Base-by-base conservation (phyloP, 2,888 invertebrate genomes). In the Drepana falcataria region DNA sequence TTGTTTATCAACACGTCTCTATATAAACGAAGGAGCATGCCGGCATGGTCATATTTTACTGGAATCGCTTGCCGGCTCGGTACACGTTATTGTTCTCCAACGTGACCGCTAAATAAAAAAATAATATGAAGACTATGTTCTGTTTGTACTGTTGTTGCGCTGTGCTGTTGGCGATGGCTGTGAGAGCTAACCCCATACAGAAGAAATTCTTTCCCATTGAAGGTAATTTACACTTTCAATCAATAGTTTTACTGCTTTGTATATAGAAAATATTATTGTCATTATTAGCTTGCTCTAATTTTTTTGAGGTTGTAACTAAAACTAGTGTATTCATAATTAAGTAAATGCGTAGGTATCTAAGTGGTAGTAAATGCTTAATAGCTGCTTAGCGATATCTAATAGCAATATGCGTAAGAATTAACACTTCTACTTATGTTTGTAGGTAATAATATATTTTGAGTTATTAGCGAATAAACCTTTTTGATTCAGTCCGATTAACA, bases 1-100 rank as follows among this genome's bases (percentile, higher is more conserved):
- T 61, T 73, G 74, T 78, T 78, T 77, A 78, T 79, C 74, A 64
- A 63, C 64, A 59, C 63, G 66, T 63, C 68, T 69, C 61, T 79
- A 81, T 79, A 80, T 74, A 78, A 71, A 66, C 63, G 71, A 56
- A 67, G 57, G 60, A 61, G 56, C 63, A 57, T 55, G 49, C 56
- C 57, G 54, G 61, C 64, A 53, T 59, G 66, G 58, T 63, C 71
- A 70, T 65, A 75, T 58, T 68, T 57, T 65, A 62, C 56, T 58
- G 57, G 64, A 67, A 61, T 62, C 66, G 63, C 61, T 44, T 9
- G 44, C 59, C 59, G 56, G 47, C 35, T 48, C 47, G 47, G 44
- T 53, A 37, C 34, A 51, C 41, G 41, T 48, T 9, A 44, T 1
- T 9, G 44, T 7, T 44, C 51, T 37, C 3, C 44, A 44, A 44